These are phyloP conservation scores for Pseudorectes ferrugineus DNA, from an alignment of 2,113 vertebrate genomes.

Conservation along the genomic window DNA sequence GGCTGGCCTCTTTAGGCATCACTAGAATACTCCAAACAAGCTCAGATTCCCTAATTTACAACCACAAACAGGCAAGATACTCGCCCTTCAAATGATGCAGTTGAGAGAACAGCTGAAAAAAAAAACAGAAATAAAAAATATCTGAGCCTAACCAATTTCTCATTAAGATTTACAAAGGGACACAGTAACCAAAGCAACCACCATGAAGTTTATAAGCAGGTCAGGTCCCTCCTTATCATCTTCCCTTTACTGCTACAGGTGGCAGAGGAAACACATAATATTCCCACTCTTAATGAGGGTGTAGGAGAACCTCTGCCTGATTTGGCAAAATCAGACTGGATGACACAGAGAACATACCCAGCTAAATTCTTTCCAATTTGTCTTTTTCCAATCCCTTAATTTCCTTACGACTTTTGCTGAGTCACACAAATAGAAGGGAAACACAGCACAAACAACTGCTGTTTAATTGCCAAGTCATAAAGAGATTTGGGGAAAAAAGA, in stretches of 20 bases:
- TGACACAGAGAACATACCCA: neutral
- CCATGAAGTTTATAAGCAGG: neutral
- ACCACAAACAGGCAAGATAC: neutral
- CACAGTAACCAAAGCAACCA: neutral
- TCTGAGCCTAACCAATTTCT: neutral
- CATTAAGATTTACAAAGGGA: neutral
- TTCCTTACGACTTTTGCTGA: neutral
- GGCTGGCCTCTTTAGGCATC: too few species aligned
- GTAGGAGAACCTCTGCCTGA: neutral
- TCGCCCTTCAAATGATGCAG: neutral
- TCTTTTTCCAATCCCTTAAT: neutral
- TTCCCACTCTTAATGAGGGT: rapidly evolving
- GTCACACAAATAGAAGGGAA: neutral
- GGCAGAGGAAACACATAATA: neutral
- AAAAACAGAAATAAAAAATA: neutral
- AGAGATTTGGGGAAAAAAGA: rapidly evolving
- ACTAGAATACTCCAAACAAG: neutral
- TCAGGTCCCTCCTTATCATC: neutral
- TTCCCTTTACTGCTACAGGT: neutral
- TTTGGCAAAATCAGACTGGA: neutral
- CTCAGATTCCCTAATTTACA: neutral
- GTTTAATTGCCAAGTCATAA: neutral
- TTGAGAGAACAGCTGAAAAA: neutral
- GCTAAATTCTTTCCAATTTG: neutral
- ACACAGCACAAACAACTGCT: neutral